phyloP scores from a whole-genome alignment of 1,140 invertebrate genomes.

The Tetramorium parvispinum region DNA sequence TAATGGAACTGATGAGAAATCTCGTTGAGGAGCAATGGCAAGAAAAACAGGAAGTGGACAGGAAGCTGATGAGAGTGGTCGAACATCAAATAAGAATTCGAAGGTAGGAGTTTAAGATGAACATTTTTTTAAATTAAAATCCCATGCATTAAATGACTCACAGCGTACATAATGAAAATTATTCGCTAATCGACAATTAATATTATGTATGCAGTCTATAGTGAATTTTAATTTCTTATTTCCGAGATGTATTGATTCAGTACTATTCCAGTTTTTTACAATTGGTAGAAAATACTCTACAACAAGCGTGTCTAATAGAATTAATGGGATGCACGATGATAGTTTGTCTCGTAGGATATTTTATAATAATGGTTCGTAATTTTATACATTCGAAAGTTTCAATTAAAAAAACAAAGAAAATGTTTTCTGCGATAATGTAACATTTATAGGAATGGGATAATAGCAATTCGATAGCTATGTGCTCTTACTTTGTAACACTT shows the following conservation, averaged over 20 bases:
- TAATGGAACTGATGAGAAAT: slow-evolving; percentile 16
- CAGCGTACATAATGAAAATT: not conserved
- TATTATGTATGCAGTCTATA: not conserved
- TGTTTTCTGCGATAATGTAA: not conserved
- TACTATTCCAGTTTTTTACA: slow-evolving; percentile 68
- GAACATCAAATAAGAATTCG: slow-evolving; percentile 70
- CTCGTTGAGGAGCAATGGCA: slow-evolving; percentile 6
- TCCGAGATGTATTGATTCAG: not conserved
- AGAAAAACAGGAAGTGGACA: slow-evolving; percentile 29
- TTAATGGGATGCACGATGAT: slow-evolving; percentile 77
- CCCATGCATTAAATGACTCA: not conserved
- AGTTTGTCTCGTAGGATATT: slow-evolving; percentile 77
- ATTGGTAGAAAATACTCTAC: slow-evolving; percentile 70
- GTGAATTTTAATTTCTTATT: slow-evolving; percentile 3
- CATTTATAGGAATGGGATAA: slow-evolving; percentile 68
- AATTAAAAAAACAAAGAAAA: not conserved
- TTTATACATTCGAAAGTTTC: not conserved
- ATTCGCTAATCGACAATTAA: not conserved
- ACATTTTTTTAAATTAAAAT: slow-evolving; percentile 17
- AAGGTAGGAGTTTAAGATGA: not conserved
- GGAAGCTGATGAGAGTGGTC: slow-evolving; percentile 70
- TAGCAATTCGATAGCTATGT: slow-evolving; percentile 53
- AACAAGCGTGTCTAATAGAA: slow-evolving; percentile 77
- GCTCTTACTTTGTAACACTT: slow-evolving; percentile 55
- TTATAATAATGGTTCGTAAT: slow-evolving; percentile 74